Evolutionary conservation across 2,888 invertebrate genomes (phyloP).

Genomic region (Nematopogon swammerdamellus): DNA sequence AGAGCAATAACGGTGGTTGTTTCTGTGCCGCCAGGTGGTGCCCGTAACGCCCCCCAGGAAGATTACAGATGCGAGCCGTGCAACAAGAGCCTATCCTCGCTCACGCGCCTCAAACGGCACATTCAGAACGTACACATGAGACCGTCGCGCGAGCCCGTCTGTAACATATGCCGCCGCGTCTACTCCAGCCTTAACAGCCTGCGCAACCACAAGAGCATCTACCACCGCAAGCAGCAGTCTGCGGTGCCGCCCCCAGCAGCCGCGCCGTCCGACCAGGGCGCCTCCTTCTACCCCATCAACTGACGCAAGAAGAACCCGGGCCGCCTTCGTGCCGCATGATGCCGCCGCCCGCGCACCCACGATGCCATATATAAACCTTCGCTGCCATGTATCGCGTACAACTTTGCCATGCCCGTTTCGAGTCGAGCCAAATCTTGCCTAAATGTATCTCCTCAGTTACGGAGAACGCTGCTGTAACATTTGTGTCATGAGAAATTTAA

Average conservation of each 20-base stretch:
- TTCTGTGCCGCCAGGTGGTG: slow-evolving; percentile 65
- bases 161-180: slow-evolving; percentile 89
- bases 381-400: too few relatives aligned
- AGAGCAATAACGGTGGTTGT: slow-evolving; percentile 54
- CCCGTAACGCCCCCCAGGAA: slow-evolving; percentile 71
- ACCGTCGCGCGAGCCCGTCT: slow-evolving; percentile 85
- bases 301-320: slow-evolving; percentile 25
- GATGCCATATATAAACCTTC: not conserved
- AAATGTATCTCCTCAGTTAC: slow-evolving; percentile 7
- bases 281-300: slow-evolving; percentile 37
- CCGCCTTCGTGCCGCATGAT: slow-evolving; percentile 15
- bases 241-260: slow-evolving; percentile 52
- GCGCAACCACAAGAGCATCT: slow-evolving; percentile 90
- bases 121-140: slow-evolving; percentile 91
- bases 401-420: too few relatives aligned
- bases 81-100: slow-evolving; percentile 85
- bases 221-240: slow-evolving; percentile 86
- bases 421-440: not conserved
- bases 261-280: slow-evolving; percentile 18
- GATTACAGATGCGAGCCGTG: slow-evolving; percentile 89
- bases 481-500: not conserved
- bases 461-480: slow-evolving; percentile 28
- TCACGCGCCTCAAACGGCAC: slow-evolving; percentile 86
- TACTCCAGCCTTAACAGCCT: slow-evolving; percentile 90
- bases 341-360: slow-evolving; percentile 14